Conservation (phyloP, 1,140 invertebrate species). For the Phthorimaea operculella region DNA sequence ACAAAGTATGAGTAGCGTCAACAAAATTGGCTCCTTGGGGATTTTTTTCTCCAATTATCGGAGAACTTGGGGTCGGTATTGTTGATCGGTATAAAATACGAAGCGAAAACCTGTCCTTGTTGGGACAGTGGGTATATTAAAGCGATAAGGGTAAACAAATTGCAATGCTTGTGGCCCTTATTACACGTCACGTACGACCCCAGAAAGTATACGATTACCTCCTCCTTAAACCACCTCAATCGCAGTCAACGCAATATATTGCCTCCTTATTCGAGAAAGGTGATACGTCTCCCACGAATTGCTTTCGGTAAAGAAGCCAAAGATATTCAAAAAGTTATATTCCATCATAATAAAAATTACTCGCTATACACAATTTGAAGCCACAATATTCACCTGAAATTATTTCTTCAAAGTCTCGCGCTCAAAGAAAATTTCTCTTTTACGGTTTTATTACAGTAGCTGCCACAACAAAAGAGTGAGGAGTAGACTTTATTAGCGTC, state of each 20-base stretch:
- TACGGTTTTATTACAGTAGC: slow-evolving; percentile 8
- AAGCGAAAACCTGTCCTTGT: slow-evolving; percentile 40
- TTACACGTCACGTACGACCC: slow-evolving; percentile 61
- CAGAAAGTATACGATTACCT: slow-evolving; percentile 41
- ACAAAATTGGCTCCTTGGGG: slow-evolving; percentile 56
- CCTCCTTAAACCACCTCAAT: slow-evolving; percentile 27
- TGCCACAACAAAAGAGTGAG: slow-evolving; percentile 27
- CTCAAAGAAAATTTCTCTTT: slow-evolving; percentile 8
- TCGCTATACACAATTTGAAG: too few species aligned
- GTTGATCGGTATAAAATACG: slow-evolving; percentile 53
- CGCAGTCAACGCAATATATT: slow-evolving; percentile 9
- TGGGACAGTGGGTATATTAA: slow-evolving; percentile 35
- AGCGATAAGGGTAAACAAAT: slow-evolving; percentile 64
- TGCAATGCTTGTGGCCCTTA: slow-evolving; percentile 60
- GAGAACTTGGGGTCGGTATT: slow-evolving; percentile 33
- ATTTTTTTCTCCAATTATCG: slow-evolving; percentile 51
- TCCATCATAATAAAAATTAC: too few species aligned
- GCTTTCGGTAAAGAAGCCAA: neutral
- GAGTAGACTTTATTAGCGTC: slow-evolving; percentile 50
- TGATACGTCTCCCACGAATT: slow-evolving; percentile 7
- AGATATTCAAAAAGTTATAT: too few species aligned
- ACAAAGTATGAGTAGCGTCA: slow-evolving; percentile 20
- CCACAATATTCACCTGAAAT: too few species aligned
- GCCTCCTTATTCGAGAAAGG: slow-evolving; percentile 7
- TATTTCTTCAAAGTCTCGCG: too few species aligned